Percentiles rank a stretch among this genome's conserved stretches.
Evolutionary conservation across 2,113 vertebrate genomes (phyloP).

Genomic region (Neodontobutis hainanensis): DNA sequence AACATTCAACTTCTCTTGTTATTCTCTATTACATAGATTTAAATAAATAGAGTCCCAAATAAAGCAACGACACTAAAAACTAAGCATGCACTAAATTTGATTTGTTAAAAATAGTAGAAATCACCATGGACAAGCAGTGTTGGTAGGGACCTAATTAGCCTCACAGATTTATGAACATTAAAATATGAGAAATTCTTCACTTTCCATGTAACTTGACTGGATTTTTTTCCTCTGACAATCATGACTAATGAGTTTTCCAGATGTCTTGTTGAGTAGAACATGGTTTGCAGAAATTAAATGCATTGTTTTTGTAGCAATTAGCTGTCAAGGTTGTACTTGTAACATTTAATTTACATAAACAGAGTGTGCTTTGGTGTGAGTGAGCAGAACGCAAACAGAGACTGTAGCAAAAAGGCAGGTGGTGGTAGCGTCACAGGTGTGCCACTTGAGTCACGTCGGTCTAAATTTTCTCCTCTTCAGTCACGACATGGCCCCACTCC

Average conservation of each 20-base stretch:
- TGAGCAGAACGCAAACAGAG: not conserved
- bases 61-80: no score
- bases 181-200: not conserved
- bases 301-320: conserved; percentile 30
- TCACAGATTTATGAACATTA: not conserved
- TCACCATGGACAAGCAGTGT: no score
- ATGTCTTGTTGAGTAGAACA: not conserved
- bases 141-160: not conserved
- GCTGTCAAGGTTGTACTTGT: conserved; percentile 7
- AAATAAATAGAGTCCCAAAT: no score
- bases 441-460: conserved; percentile 37
- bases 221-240: not conserved
- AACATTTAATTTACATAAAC: conserved; percentile 14
- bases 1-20: no score
- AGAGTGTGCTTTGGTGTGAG: not conserved
- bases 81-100: no score
- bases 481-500: conserved; percentile 41
- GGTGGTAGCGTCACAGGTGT: conserved; percentile 35
- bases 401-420: conserved; percentile 29
- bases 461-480: conserved; percentile 39
- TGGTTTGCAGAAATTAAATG: not conserved
- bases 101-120: no score
- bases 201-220: not conserved
- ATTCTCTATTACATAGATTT: no score
- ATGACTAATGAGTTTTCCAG: not conserved